phyloP scores from a whole-genome alignment of 1,140 invertebrate species.

The Tribolium castaneum region DNA sequence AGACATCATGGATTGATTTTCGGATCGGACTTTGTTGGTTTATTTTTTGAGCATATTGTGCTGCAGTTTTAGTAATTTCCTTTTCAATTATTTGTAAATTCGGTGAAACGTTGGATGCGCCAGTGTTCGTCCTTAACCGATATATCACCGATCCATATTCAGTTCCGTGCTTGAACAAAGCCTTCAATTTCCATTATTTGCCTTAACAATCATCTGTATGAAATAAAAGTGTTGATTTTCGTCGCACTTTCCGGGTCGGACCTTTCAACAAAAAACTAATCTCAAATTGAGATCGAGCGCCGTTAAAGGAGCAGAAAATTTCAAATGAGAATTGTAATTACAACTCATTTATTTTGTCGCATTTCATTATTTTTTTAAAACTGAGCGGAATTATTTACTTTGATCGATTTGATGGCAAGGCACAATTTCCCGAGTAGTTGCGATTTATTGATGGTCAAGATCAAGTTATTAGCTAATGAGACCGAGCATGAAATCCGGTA shows the following conservation, averaged over 20 bases:
- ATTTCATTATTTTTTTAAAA: neutral
- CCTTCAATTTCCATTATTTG: neutral
- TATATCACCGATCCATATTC: slow-evolving; percentile 7
- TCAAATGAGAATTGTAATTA: slow-evolving; percentile 28
- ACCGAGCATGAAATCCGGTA: neutral
- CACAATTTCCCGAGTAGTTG: slow-evolving; percentile 11
- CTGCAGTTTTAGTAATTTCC: neutral
- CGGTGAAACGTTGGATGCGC: slow-evolving; percentile 1
- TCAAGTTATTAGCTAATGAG: neutral
- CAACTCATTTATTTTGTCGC: neutral
- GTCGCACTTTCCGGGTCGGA: neutral
- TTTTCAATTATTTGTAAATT: slow-evolving; percentile 12
- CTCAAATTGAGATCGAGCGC: slow-evolving; percentile 19
- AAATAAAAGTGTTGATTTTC: slow-evolving; percentile 12
- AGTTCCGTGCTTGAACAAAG: neutral
- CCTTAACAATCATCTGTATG: neutral
- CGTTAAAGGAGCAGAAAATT: slow-evolving; percentile 32
- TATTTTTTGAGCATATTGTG: too few species aligned
- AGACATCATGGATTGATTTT: too few species aligned
- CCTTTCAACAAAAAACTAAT: slow-evolving; percentile 3
- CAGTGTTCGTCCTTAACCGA: slow-evolving; percentile 11
- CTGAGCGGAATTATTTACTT: neutral
- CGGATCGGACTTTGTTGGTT: too few species aligned
- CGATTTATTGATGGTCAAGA: slow-evolving; percentile 1
- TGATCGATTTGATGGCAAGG: neutral